phyloP scores from a whole-genome alignment of 1,140 invertebrate genomes.

The Saxidomus purpurata region DNA sequence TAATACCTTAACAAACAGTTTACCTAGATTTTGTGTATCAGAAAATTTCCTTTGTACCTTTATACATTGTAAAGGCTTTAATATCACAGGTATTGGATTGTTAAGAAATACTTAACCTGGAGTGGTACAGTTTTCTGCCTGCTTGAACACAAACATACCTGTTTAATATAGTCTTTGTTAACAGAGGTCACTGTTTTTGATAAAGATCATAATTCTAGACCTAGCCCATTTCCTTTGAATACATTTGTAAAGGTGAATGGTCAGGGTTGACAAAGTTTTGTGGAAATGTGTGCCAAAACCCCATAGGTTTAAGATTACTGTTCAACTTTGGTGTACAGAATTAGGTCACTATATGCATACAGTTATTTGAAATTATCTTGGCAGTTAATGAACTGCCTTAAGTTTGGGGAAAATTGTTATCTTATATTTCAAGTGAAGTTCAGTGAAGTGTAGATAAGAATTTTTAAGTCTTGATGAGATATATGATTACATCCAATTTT shows the following conservation, averaged over 20 bases:
- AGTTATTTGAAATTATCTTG: not conserved
- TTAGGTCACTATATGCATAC: not conserved
- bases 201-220: slow-evolving; percentile 44
- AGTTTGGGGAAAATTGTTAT: no score
- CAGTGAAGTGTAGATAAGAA: no score
- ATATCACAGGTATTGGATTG: slow-evolving; percentile 40
- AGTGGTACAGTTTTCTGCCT: slow-evolving; percentile 18
- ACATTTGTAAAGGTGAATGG: slow-evolving; percentile 34
- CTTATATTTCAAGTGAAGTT: no score
- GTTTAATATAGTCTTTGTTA: slow-evolving; percentile 27
- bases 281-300: slow-evolving; percentile 40
- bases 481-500: no score
- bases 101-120: slow-evolving; percentile 46
- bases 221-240: slow-evolving; percentile 39
- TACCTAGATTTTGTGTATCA: slow-evolving; percentile 15
- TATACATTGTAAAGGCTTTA: not conserved
- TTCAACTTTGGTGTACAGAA: not conserved
- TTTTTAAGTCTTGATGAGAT: no score
- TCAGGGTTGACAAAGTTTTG: slow-evolving; percentile 8
- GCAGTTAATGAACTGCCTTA: no score
- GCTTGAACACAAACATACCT: slow-evolving; percentile 15
- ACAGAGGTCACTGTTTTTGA: slow-evolving; percentile 37
- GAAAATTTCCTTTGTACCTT: slow-evolving; percentile 8
- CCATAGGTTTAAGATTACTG: not conserved
- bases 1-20: slow-evolving; percentile 12